These are phyloP conservation scores for Pica pica DNA, from an alignment of 2,113 vertebrate genomes.

Conservation along the genomic window DNA sequence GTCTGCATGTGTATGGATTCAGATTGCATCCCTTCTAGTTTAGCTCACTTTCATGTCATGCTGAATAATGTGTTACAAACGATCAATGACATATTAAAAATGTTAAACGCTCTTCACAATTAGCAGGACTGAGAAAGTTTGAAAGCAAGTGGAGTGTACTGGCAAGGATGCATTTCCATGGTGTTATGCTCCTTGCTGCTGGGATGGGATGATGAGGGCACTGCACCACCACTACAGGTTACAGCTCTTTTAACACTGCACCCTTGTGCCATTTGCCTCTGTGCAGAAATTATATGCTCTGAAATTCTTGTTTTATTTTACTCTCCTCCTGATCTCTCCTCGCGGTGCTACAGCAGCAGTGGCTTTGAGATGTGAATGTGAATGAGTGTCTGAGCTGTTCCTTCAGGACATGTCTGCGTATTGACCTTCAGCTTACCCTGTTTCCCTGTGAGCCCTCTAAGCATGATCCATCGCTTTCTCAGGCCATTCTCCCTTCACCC, in stretches of 20 bases:
- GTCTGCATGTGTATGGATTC: background rate
- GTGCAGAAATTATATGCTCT: conserved; percentile 20
- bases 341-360: conserved; percentile 50
- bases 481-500: conserved; percentile 80
- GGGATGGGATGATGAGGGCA: background rate
- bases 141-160: background rate
- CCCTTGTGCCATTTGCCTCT: background rate
- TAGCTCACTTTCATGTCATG: background rate
- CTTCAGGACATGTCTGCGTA: conserved; percentile 62
- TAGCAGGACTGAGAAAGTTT: background rate
- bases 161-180: background rate
- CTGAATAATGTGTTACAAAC: background rate
- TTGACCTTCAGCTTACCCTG: conserved; percentile 78
- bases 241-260: background rate
- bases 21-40: background rate
- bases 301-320: conserved; percentile 55
- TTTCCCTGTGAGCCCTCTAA: conserved; percentile 74
- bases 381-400: conserved; percentile 66
- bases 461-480: conserved; percentile 78
- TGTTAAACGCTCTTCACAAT: background rate
- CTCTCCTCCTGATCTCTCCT: conserved; percentile 20
- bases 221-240: background rate
- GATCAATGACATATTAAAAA: background rate
- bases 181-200: background rate
- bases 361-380: conserved; percentile 70